Evolutionary conservation across 2,113 vertebrate species (phyloP).

Genomic region (Suricata suricatta): DNA sequence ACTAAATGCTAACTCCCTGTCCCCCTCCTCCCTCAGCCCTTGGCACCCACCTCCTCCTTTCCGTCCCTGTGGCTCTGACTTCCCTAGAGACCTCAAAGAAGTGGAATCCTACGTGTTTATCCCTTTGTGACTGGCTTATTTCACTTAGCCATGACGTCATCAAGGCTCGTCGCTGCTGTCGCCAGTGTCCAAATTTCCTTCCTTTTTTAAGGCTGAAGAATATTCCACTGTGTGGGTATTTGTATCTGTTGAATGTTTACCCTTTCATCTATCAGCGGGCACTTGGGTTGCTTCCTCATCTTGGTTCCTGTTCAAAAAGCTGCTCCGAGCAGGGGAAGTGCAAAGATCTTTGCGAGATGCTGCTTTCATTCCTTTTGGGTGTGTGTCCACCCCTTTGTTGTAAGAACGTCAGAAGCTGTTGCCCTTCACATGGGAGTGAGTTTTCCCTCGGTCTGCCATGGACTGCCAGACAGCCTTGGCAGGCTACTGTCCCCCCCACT

Average conservation of each 20-base stretch:
- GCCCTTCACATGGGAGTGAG: background rate
- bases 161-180: accelerated
- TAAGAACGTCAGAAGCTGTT: background rate
- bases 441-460: background rate
- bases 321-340: background rate
- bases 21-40: background rate
- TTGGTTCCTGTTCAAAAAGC: background rate
- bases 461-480: background rate
- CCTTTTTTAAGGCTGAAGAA: background rate
- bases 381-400: background rate
- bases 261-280: accelerated
- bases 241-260: background rate
- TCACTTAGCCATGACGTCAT: background rate
- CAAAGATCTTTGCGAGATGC: background rate
- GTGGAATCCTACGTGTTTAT: background rate
- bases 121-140: background rate
- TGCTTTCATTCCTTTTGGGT: background rate
- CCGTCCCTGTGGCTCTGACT: background rate
- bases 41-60: background rate
- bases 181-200: background rate
- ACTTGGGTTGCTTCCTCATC: background rate
- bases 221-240: accelerated
- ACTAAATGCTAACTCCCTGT: background rate
- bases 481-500: accelerated
- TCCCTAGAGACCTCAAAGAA: background rate